Evolutionary conservation across 2,888 invertebrate species (phyloP).

Genomic region (Diploptera punctata): DNA sequence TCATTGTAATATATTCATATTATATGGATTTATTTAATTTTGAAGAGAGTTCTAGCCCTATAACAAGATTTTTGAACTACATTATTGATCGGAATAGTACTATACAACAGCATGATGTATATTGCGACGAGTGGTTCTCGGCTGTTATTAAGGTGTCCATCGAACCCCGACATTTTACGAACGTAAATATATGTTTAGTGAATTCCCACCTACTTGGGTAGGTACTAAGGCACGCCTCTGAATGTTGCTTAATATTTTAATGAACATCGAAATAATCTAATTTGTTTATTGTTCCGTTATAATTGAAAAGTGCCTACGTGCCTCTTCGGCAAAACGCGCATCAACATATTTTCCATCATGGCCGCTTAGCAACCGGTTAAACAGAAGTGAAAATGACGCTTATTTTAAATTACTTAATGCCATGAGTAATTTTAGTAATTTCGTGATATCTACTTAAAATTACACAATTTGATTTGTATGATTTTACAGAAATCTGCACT

Average conservation of each 20-base stretch:
- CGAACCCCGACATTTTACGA: not conserved
- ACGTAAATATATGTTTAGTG: slow-evolving; percentile 5
- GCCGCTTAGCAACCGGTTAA: slow-evolving; percentile 41
- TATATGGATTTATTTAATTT: no score
- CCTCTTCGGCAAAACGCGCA: slow-evolving; percentile 2
- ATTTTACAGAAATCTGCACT: not conserved
- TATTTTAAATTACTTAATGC: not conserved
- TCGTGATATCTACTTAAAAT: no score
- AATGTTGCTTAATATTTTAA: not conserved
- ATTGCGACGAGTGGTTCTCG: slow-evolving; percentile 13
- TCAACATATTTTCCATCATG: slow-evolving; percentile 38
- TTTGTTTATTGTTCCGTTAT: slow-evolving; percentile 6
- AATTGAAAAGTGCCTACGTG: slow-evolving; percentile 38
- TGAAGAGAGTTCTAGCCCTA: no score
- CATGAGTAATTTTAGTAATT: not conserved
- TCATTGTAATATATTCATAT: no score
- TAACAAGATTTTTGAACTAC: no score
- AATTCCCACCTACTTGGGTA: slow-evolving; percentile 16
- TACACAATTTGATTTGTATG: no score
- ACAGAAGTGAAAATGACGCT: slow-evolving; percentile 28
- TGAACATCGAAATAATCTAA: not conserved
- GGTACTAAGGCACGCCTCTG: slow-evolving; percentile 5
- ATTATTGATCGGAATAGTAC: slow-evolving; percentile 29
- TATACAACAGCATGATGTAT: not conserved
- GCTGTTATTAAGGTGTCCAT: slow-evolving; percentile 8